Percentiles rank a stretch among this genome's conserved stretches.
These are phyloP conservation scores for Perccottus glenii DNA, from an alignment of 2,113 vertebrate genomes.

Conservation along the genomic window DNA sequence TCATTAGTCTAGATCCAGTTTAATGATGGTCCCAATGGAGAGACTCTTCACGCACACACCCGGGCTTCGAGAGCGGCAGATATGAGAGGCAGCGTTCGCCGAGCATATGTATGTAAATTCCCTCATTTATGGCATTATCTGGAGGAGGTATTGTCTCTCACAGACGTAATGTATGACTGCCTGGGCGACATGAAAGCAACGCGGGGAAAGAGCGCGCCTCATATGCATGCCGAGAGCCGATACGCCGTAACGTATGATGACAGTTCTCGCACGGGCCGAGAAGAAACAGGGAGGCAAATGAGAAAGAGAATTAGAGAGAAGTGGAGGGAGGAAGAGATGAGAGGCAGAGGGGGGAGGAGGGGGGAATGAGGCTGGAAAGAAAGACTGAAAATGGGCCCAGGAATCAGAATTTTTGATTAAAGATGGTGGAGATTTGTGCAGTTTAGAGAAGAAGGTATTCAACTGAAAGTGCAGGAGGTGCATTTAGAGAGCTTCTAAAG, in stretches of 20 bases:
- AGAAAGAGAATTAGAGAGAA: conserved; percentile 67
- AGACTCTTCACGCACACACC: conserved; percentile 70
- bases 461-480: neutral
- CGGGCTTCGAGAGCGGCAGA: conserved; percentile 53
- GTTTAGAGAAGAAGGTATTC: too few relatives aligned
- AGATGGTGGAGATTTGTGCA: conserved; percentile 9
- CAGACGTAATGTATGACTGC: conserved; percentile 74
- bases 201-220: conserved; percentile 51
- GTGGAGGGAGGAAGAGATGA: conserved; percentile 42
- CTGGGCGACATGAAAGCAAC: conserved; percentile 73
- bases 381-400: conserved; percentile 30
- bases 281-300: conserved; percentile 66
- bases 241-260: conserved; percentile 72
- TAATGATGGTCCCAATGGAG: conserved; percentile 81
- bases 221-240: conserved; percentile 66
- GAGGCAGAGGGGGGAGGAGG: conserved; percentile 19
- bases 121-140: conserved; percentile 84
- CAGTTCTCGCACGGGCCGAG: conserved; percentile 68
- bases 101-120: conserved; percentile 82
- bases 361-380: conserved; percentile 39
- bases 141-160: conserved; percentile 82
- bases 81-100: conserved; percentile 65
- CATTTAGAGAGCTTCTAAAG: too few relatives aligned
- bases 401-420: conserved; percentile 29
- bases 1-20: conserved; percentile 81